These are phyloP conservation scores for Chamaedrilus cognettii DNA, from an alignment of 2,888 invertebrate species.

Conservation along the genomic window DNA sequence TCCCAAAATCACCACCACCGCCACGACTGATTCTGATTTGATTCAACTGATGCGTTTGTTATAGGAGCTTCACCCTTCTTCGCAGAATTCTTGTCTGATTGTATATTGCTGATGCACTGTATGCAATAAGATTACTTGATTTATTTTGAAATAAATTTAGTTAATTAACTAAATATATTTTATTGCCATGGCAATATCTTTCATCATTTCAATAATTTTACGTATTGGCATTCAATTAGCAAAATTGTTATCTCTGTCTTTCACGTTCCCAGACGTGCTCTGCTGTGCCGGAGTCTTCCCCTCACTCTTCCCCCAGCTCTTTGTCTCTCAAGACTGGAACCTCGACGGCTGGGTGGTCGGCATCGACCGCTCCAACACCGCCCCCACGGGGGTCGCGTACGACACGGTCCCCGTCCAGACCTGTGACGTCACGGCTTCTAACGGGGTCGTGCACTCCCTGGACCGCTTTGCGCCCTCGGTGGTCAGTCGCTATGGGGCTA, in stretches of 20 bases:
- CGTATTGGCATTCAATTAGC: too few relatives aligned
- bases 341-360: slow-evolving; percentile 52
- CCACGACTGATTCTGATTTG: too few relatives aligned
- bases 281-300: slow-evolving; percentile 60
- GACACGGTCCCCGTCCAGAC: slow-evolving; percentile 59
- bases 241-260: slow-evolving; percentile 13
- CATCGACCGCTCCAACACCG: slow-evolving; percentile 48
- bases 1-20: too few relatives aligned
- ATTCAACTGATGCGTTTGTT: too few relatives aligned
- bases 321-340: slow-evolving; percentile 54
- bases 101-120: too few relatives aligned
- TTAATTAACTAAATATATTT: too few relatives aligned
- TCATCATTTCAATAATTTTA: too few relatives aligned
- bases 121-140: too few relatives aligned
- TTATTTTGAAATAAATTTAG: too few relatives aligned
- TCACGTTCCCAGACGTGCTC: slow-evolving; percentile 43
- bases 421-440: slow-evolving; percentile 69
- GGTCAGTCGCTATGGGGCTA: slow-evolving; percentile 17
- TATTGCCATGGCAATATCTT: too few relatives aligned
- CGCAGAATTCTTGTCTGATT: too few relatives aligned
- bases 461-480: slow-evolving; percentile 64
- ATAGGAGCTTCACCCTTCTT: too few relatives aligned
- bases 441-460: slow-evolving; percentile 73
- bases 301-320: slow-evolving; percentile 53
- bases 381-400: slow-evolving; percentile 47